Percentiles rank a stretch among this genome's conserved stretches.
These are phyloP conservation scores for Enteromius argenteus DNA, from an alignment of 2,797 vertebrate genomes.

Conservation along the genomic window DNA sequence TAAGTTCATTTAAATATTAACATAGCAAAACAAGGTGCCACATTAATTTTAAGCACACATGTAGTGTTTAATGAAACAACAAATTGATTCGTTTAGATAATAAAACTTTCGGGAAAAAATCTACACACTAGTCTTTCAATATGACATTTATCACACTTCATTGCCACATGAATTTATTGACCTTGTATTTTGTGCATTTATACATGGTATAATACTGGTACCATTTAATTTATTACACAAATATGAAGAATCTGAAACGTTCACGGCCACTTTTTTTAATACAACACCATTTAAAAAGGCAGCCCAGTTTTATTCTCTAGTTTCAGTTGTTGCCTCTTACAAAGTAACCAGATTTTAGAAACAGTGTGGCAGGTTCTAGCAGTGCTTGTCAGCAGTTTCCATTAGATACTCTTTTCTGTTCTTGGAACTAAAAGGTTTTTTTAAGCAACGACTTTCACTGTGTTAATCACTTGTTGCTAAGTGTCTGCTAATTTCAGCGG, in stretches of 20 bases:
- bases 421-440: background rate
- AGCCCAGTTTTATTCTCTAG: background rate
- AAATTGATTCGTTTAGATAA: background rate
- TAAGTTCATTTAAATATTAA: background rate
- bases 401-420: slow-evolving; percentile 2
- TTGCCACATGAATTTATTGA: background rate
- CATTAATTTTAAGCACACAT: background rate
- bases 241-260: background rate
- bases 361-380: background rate
- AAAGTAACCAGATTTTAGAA: background rate
- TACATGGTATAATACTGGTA: slow-evolving; percentile 3
- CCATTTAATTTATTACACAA: slow-evolving; percentile 11
- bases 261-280: background rate
- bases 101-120: background rate
- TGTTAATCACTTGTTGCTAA: slow-evolving; percentile 1
- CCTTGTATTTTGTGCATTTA: background rate
- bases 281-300: background rate
- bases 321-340: slow-evolving; percentile 1
- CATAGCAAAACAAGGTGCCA: background rate
- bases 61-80: background rate
- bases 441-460: background rate
- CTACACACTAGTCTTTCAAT: background rate
- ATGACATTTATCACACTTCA: background rate
- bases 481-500: background rate
- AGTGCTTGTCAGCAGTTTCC: slow-evolving; percentile 1